Evolutionary conservation across 1,140 invertebrate species (phyloP).

Genomic region (Stenopsyche tienmushanensis): DNA sequence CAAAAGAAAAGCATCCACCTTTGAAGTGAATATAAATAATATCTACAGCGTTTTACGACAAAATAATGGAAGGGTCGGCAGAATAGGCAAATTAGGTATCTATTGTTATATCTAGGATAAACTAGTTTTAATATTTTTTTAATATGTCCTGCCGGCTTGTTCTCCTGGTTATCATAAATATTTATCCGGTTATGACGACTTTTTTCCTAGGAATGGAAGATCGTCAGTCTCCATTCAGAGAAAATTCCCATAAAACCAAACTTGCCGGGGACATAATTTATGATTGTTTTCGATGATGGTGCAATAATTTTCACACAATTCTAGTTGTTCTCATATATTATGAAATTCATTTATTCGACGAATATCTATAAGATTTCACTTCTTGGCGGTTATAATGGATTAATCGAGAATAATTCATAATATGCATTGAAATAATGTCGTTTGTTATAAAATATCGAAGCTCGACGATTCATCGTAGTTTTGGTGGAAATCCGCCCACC

Average conservation of each 20-base stretch:
- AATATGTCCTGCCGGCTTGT: conserved; percentile 35
- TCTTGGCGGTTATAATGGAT: too few species aligned
- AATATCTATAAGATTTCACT: too few species aligned
- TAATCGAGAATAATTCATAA: too few species aligned
- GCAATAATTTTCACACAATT: too few species aligned
- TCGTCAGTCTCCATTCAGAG: not conserved
- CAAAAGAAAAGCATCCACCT: too few species aligned
- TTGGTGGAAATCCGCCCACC: too few species aligned
- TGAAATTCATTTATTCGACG: too few species aligned
- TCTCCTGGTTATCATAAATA: conserved; percentile 40
- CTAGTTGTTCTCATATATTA: too few species aligned
- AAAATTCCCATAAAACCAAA: not conserved
- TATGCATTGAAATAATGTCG: too few species aligned
- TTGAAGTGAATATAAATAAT: too few species aligned
- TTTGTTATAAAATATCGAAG: too few species aligned
- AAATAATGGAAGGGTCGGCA: conserved; percentile 38
- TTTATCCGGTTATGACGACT: conserved; percentile 35
- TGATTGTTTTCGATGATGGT: not conserved
- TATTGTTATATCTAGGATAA: conserved; percentile 37
- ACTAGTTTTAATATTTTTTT: conserved; percentile 42
- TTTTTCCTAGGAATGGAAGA: not conserved
- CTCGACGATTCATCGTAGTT: too few species aligned
- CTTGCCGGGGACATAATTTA: conserved; percentile 1
- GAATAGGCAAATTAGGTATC: conserved; percentile 42
- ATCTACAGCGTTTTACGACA: conserved; percentile 40